Evolutionary conservation across 1,140 invertebrate genomes (phyloP).

Genomic region (Hylaeus volcanicus): DNA sequence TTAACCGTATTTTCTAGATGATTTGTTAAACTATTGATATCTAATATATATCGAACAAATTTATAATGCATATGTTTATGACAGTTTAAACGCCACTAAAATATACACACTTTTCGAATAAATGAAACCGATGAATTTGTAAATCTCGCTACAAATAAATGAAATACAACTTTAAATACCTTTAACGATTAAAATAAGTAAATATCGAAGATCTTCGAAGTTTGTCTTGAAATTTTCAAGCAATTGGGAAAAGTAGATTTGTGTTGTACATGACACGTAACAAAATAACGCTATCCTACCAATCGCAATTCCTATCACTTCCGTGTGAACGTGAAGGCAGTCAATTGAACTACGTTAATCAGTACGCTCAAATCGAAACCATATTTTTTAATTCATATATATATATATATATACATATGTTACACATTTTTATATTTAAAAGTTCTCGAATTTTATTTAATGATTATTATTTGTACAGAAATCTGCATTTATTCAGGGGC

Average conservation of each 20-base stretch:
- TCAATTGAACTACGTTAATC: slow-evolving; percentile 48
- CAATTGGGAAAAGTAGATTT: slow-evolving; percentile 39
- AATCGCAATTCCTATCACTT: slow-evolving; percentile 42
- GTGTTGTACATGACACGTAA: slow-evolving; percentile 55
- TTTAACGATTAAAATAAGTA: slow-evolving; percentile 31
- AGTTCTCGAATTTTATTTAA: not conserved
- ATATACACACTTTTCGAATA: slow-evolving; percentile 13
- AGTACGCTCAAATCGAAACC: slow-evolving; percentile 21
- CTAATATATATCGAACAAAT: not conserved
- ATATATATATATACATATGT: not conserved
- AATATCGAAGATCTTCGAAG: slow-evolving; percentile 23
- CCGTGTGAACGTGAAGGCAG: slow-evolving; percentile 31
- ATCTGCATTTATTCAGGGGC: not conserved
- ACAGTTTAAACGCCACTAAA: slow-evolving; percentile 2
- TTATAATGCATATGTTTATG: slow-evolving; percentile 47
- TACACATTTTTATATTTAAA: not conserved
- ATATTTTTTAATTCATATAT: not conserved
- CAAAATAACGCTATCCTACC: slow-evolving; percentile 41
- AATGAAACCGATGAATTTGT: slow-evolving; percentile 5
- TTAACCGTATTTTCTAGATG: no score
- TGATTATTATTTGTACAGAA: not conserved
- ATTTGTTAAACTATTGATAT: not conserved
- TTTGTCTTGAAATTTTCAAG: slow-evolving; percentile 19
- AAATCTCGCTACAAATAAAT: not conserved
- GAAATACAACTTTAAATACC: slow-evolving; percentile 29